Base-by-base conservation (phyloP, 2,888 invertebrate species). In the Bombylius discolor region DNA sequence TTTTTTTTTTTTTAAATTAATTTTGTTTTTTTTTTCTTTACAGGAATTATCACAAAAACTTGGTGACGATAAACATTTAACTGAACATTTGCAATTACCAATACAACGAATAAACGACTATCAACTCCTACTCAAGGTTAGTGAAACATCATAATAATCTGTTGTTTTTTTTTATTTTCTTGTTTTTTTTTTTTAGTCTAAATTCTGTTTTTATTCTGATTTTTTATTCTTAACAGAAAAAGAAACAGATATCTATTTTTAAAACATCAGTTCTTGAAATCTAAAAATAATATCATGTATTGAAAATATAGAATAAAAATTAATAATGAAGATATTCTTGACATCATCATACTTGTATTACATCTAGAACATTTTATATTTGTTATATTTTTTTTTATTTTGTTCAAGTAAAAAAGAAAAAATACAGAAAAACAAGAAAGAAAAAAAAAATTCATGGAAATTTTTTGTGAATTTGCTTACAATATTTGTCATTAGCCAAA, bases 91-190 rank as follows among this genome's bases (percentile, higher is more conserved):
- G 65, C 90, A 93, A 77, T 83, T 94, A 67, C 93, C 95, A 66
- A 89, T 92, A 70, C 92, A 94, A 79, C 84, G 95, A 72, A 92
- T 95, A 74, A 93, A 92, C 84, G 93, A 95, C 79, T 95, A 95
- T 76, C 93, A 94, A 77, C 85, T 93, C 67, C 84, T 95, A 60
- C 79, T 96, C 64, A 92, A 93, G 88, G 95, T 91, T 76, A 76
- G 73, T 62, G 47, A 45, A 13, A 36, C 1, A 48, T 13, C 42
- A 23, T 39, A 49, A 47, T 44, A 48, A 42, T n/a, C 6, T 47
- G 32, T 48, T 14, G 31, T 44, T 54, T 44, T 49, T 54, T 48
- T 49, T 49, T 49, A 39, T 39, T 6, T n/a, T 39, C 42, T 4
- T 42, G 39, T 42, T 11, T 11, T 11, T 42, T 11, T 42, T 11